Conservation (phyloP, 2,888 invertebrate genomes). For the Bimastos eiseni region DNA sequence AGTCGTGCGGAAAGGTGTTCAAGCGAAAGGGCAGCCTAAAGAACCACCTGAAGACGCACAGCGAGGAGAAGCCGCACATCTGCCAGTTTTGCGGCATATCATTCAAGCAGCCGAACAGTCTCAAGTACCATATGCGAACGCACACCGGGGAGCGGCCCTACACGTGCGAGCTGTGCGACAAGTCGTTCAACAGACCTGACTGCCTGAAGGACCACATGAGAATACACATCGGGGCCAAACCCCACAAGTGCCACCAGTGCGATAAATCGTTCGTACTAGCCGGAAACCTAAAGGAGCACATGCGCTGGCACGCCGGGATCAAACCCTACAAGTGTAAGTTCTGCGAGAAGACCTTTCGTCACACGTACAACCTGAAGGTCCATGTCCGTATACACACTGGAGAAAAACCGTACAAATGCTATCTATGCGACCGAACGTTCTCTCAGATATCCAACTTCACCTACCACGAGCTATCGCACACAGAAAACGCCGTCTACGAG, state of each 20-base stretch:
- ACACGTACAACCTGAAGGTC: constrained; percentile 9
- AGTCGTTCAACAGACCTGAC: constrained; percentile 2
- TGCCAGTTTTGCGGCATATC: constrained; percentile 24
- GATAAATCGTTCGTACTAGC: not conserved
- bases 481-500: not conserved
- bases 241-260: not conserved
- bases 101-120: constrained; percentile 20
- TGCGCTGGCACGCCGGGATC: not conserved
- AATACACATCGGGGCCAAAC: constrained; percentile 8
- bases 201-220: constrained; percentile 15
- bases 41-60: constrained; percentile 24
- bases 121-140: not conserved
- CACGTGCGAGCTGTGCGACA: constrained; percentile 20
- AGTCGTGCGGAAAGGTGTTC: constrained; percentile 22
- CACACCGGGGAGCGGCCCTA: constrained; percentile 15
- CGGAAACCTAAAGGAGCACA: not conserved
- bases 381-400: constrained; percentile 23
- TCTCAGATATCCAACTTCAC: constrained; percentile 25
- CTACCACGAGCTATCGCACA: not conserved
- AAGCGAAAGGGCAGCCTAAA: constrained; percentile 23
- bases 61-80: constrained; percentile 18
- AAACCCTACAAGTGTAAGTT: not conserved
- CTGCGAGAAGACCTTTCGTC: constrained; percentile 3
- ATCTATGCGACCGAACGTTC: constrained; percentile 24
- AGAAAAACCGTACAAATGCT: constrained; percentile 23